Evolutionary conservation across 2,797 vertebrate species (phyloP), one percentile per base, ranked within the genome.

Genomic region (Rousettus madagascariensis): DNA sequence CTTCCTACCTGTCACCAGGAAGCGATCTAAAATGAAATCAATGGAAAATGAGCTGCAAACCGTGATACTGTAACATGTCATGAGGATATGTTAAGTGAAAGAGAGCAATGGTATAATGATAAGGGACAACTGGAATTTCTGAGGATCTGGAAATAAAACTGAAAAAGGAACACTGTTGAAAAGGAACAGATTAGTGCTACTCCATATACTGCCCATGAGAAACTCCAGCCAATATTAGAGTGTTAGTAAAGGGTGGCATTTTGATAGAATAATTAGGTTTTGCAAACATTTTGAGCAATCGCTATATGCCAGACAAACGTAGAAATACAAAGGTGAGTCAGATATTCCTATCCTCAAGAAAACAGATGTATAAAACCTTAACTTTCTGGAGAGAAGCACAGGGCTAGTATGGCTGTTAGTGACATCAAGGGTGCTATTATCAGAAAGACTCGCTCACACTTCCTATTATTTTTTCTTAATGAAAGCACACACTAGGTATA

Each of bases 11-110:
- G 91, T 84, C 61, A 79, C 53, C 5, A 61, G 74, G 57, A 91
- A 95, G 86, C 72, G 55, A 84, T 86, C 43, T 94, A 59, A 96
- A 95, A 94, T 95, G 63, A 96, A 92, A 94, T 94, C 93, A 93
- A 26, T 86, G 86, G 86, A 66, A 95, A 96, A 66, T 75, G 84
- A 97, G 46, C 78, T 75, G 55, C 38, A 95, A 66, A 88, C 36
- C 61, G 51, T 74, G 75, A 86, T 71, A 79, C 24, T 94, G 78
- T 84, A 63, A 55, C 57, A 74, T 61, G 36, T 57, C 69, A 43
- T 24, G 24, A 91, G 69, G 65, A 17, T 43, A 51, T 46, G 55
- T 87, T 85, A 88, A 95, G 59, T 71, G 78, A 86, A 94, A 59
- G 49, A 75, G 84, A 89, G 61, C 1, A 36, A 77, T 36, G 38